phyloP scores from a whole-genome alignment of 2,797 vertebrate genomes.

The Dendrocincla tyrannina region DNA sequence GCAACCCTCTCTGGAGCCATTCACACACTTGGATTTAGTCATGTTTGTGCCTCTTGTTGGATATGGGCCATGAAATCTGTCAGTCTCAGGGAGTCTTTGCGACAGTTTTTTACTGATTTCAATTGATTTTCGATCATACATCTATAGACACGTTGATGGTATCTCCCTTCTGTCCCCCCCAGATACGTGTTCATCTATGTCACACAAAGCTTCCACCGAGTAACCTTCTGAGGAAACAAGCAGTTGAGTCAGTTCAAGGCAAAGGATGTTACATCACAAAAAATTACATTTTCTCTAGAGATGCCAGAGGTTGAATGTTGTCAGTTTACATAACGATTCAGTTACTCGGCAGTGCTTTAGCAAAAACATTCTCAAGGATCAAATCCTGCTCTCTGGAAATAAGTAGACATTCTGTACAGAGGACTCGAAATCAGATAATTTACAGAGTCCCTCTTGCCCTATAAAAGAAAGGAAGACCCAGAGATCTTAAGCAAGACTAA shows the following conservation, averaged over 20 bases:
- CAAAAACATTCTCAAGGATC: background rate
- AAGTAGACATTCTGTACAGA: background rate
- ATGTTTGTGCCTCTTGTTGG: background rate
- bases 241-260: background rate
- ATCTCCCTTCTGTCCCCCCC: background rate
- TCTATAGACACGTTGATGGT: background rate
- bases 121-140: background rate
- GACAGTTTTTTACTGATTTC: background rate
- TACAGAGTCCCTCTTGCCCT: background rate
- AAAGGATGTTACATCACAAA: background rate
- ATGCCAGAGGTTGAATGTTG: background rate
- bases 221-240: background rate
- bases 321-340: background rate
- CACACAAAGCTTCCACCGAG: background rate
- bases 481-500: background rate
- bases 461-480: background rate
- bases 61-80: background rate
- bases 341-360: background rate
- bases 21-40: background rate
- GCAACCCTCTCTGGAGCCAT: background rate
- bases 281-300: background rate
- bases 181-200: rapidly evolving
- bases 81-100: background rate
- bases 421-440: background rate
- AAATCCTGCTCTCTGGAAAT: background rate